phyloP scores from a whole-genome alignment of 37 sponge, comb jelly and placozoan species.

The Ephydatia muelleri region DNA sequence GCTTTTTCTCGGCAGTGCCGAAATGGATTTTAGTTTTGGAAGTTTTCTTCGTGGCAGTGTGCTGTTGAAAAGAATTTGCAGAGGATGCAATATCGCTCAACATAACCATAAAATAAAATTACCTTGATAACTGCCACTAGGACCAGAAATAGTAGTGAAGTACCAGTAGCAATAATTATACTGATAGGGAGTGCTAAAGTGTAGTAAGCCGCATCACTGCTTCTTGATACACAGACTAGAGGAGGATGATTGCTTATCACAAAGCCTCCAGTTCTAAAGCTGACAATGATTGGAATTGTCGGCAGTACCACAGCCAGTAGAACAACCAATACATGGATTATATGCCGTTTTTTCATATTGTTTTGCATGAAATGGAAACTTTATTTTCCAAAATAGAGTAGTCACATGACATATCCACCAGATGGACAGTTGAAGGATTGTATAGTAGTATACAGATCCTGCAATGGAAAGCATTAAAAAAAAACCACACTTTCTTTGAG shows the following conservation, averaged over 20 bases:
- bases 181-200: slow-evolving; percentile 24
- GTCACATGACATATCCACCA: slow-evolving; percentile 17
- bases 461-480: too few species aligned
- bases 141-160: slow-evolving; percentile 26
- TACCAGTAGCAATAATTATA: slow-evolving; percentile 34
- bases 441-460: slow-evolving; percentile 17
- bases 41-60: neutral
- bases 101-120: neutral
- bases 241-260: slow-evolving; percentile 33
- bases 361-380: slow-evolving; percentile 15
- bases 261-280: slow-evolving; percentile 19
- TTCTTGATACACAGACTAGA: slow-evolving; percentile 7
- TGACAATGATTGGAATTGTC: neutral
- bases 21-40: neutral
- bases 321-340: slow-evolving; percentile 4
- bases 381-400: slow-evolving; percentile 7
- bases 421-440: neutral
- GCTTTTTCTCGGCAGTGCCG: slow-evolving; percentile 32
- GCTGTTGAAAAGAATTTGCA: neutral
- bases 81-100: neutral
- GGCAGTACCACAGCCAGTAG: slow-evolving; percentile 4
- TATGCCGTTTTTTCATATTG: neutral
- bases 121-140: slow-evolving; percentile 35
- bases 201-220: slow-evolving; percentile 25
- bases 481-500: too few species aligned